Conservation (phyloP, 1,140 invertebrate species). For the Drosophila sp. region DNA sequence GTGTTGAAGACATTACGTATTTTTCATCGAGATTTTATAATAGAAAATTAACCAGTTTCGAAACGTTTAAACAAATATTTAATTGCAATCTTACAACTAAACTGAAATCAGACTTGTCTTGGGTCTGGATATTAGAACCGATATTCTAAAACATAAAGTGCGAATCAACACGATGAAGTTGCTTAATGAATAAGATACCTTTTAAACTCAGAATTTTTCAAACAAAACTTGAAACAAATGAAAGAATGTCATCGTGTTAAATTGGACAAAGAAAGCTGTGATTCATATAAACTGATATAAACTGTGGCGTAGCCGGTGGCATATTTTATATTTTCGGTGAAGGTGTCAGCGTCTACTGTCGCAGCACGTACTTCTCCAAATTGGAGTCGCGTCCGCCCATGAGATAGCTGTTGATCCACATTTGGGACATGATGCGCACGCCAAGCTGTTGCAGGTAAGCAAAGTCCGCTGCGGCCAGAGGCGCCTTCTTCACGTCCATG, state of each 20-base stretch:
- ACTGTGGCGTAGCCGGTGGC: too few species aligned
- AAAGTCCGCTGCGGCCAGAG: constrained; percentile 50
- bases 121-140: constrained; percentile 1
- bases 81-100: constrained; percentile 21
- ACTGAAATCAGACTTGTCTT: constrained; percentile 26
- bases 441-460: constrained; percentile 45
- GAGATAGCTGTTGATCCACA: constrained; percentile 76
- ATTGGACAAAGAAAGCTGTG: background rate
- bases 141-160: background rate
- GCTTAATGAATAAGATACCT: too few species aligned
- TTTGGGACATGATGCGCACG: constrained; percentile 67
- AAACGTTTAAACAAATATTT: constrained; percentile 13
- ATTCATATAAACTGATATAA: too few species aligned
- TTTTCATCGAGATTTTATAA: background rate
- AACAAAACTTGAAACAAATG: background rate
- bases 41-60: too few species aligned
- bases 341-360: constrained; percentile 12
- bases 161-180: too few species aligned
- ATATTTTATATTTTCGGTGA: too few species aligned
- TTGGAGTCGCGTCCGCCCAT: constrained; percentile 72
- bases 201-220: background rate
- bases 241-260: too few species aligned
- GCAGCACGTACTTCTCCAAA: constrained; percentile 59
- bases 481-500: constrained; percentile 71
- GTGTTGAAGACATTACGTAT: too few species aligned